These are phyloP conservation scores for Maniola hyperantus DNA, from an alignment of 2,888 invertebrate genomes.

Conservation along the genomic window DNA sequence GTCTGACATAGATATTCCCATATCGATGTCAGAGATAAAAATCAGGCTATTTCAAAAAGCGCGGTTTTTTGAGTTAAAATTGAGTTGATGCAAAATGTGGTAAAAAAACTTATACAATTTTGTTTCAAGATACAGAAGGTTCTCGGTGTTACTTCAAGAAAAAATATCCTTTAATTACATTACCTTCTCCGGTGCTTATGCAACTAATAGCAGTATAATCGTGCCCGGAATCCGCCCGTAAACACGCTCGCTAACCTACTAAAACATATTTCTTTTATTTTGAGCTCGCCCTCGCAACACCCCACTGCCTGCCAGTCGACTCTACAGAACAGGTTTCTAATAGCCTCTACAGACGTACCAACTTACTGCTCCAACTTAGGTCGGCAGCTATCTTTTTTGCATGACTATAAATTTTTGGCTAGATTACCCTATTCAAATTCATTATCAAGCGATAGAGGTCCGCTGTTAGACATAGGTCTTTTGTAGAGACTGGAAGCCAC, in stretches of 20 bases:
- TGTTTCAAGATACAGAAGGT: not conserved
- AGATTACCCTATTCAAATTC: not conserved
- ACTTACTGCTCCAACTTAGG: not conserved
- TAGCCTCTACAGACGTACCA: conserved; percentile 9
- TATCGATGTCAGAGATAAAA: too few relatives aligned
- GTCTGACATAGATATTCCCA: too few relatives aligned
- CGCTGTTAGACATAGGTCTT: too few relatives aligned
- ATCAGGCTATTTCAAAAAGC: too few relatives aligned
- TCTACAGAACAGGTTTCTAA: conserved; percentile 73
- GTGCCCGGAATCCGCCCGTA: conserved; percentile 71
- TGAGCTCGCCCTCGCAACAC: conserved; percentile 64
- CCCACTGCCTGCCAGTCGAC: conserved; percentile 52
- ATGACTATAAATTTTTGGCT: not conserved
- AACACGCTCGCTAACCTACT: conserved; percentile 81
- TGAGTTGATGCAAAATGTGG: too few relatives aligned
- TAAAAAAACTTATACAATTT: not conserved
- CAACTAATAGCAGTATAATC: conserved; percentile 66
- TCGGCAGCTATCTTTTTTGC: not conserved
- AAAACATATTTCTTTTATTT: conserved; percentile 82
- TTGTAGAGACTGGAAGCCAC: too few relatives aligned
- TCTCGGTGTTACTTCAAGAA: not conserved
- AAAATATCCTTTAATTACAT: conserved; percentile 7
- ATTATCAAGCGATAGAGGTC: too few relatives aligned
- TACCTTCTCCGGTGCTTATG: conserved; percentile 27
- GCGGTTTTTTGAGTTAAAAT: too few relatives aligned